A percentile compares a stretch with the other conserved stretches of the same genome.
These are phyloP conservation scores for Clupea harengus DNA, from an alignment of 2,113 vertebrate genomes.

Conservation along the genomic window DNA sequence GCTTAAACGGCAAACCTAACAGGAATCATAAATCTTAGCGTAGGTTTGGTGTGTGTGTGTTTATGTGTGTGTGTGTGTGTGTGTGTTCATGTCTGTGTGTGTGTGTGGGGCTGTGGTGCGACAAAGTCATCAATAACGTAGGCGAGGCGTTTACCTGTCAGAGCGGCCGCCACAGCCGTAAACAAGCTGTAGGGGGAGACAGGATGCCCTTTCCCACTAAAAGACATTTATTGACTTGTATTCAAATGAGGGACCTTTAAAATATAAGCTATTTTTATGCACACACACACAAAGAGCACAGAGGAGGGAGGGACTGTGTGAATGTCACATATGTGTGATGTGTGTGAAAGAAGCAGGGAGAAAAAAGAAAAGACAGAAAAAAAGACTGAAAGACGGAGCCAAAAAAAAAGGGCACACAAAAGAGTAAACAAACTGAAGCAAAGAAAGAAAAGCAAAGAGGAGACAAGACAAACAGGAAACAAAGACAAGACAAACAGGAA, in stretches of 20 bases:
- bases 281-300: not conserved
- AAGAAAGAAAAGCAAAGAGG: too few species aligned
- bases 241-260: constrained; percentile 73
- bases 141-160: constrained; percentile 53
- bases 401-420: too few species aligned
- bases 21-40: constrained; percentile 59
- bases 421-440: too few species aligned
- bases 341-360: not conserved
- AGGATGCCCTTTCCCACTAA: constrained; percentile 58
- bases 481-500: too few species aligned
- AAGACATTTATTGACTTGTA: constrained; percentile 67
- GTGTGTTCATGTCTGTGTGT: not conserved
- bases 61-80: not conserved
- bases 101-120: not conserved
- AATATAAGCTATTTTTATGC: constrained; percentile 38
- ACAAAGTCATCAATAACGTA: constrained; percentile 40
- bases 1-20: constrained; percentile 58
- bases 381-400: too few species aligned
- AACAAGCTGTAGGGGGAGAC: constrained; percentile 59
- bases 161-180: constrained; percentile 45
- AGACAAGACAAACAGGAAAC: too few species aligned
- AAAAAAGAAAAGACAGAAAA: too few species aligned
- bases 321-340: not conserved
- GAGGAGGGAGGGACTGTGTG: not conserved
- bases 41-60: constrained; percentile 44